Evolutionary conservation across 2,113 vertebrate genomes (phyloP), one percentile per base, ranked within the genome.

Genomic region (Heloderma charlesbogerti): DNA sequence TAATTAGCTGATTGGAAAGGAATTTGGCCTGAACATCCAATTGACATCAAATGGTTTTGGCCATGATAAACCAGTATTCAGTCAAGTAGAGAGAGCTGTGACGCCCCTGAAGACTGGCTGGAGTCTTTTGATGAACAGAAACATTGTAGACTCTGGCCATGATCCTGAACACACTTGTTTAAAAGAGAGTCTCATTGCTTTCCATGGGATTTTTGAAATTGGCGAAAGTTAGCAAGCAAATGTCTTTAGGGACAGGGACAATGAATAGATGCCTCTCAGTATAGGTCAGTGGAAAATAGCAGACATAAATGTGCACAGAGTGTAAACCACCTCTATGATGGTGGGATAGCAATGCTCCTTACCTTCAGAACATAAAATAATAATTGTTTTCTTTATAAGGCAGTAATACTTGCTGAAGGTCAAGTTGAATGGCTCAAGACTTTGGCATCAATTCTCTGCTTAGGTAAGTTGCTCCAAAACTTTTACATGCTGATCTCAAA

Each of bases 41-140:
- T 96, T 97, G 93, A 96, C 94, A 95, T 96, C 96, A 96, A 95
- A 60, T 93, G 88, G 87, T 95, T 94, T 95, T 97, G 96, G 95
- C 95, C 7, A 94, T 89, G 91, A n/a, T 92, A 93, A 54, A 86
- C 92, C 45, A 3, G 1, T 93, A 89, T 75, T 94, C 93, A 92
- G 93, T 94, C 93, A 96, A 96, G 86, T 94, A 92, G 93, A 93
- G 93, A 93, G 45, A 71, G 3, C 51, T 89, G 43, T 72, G 37
- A 45, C 29, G 69, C 40, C 37, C 80, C 94, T 96, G 92, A 90
- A 90, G 92, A 84, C 92, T 93, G 83, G 25, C 60, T 86, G 83
- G 83, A 90, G 63, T 69, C 83, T 86, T 86, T 86, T 86, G 43
- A 69, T 57, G 45, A 79, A 54, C 45, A 45, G 54, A 54, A 90